Conservation (phyloP, 2,113 vertebrate species). For the Scomber colias region DNA sequence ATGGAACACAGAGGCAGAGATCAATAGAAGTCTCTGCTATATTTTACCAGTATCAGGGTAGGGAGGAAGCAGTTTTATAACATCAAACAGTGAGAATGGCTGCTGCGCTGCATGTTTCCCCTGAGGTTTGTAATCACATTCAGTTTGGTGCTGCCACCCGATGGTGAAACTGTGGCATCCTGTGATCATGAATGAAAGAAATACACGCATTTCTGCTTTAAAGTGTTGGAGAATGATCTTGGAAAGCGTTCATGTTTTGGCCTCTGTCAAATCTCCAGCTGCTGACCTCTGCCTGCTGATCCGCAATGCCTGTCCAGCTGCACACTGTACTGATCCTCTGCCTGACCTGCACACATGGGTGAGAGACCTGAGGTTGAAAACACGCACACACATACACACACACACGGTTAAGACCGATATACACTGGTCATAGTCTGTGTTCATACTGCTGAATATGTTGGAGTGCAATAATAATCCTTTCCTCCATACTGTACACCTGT, state of each 20-base stretch:
- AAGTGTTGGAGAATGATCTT: slow-evolving; percentile 1
- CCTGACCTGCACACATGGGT: slow-evolving; percentile 68
- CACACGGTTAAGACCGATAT: too few relatives aligned
- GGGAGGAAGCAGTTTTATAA: slow-evolving; percentile 9
- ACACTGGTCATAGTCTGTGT: too few relatives aligned
- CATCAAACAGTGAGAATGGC: slow-evolving; percentile 11
- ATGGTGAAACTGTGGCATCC: slow-evolving; percentile 41
- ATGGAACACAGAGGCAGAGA: slow-evolving; percentile 14
- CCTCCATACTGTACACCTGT: too few relatives aligned
- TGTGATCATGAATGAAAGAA: too few relatives aligned
- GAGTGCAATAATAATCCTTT: too few relatives aligned
- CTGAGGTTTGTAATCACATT: neutral
- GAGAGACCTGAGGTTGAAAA: slow-evolving; percentile 40
- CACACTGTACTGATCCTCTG: slow-evolving; percentile 53
- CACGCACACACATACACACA: too few relatives aligned
- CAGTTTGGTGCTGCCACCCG: slow-evolving; percentile 62
- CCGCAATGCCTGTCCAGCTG: slow-evolving; percentile 55
- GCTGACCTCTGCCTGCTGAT: slow-evolving; percentile 37
- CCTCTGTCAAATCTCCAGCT: neutral
- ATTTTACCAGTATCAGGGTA: neutral
- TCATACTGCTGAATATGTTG: too few relatives aligned
- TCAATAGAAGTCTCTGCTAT: slow-evolving; percentile 20
- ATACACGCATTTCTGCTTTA: neutral
- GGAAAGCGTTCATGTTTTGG: neutral
- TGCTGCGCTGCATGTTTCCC: slow-evolving; percentile 28